Base-by-base conservation (phyloP, 1,140 invertebrate genomes). In the Oncopeltus fasciatus region DNA sequence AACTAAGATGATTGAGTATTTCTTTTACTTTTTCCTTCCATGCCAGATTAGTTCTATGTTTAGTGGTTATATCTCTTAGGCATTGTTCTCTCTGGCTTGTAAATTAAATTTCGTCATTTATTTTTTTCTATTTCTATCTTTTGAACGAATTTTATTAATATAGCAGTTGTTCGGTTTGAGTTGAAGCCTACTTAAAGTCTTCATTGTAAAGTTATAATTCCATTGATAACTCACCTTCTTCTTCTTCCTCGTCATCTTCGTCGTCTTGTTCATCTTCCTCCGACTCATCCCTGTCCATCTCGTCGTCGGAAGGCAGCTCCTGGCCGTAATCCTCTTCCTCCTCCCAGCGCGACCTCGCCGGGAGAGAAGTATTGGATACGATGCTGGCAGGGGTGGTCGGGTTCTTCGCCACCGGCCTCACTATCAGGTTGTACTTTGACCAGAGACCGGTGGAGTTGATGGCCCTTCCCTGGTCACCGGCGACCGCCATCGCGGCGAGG, bases 231-330 rank as follows among this genome's bases (percentile, higher is more conserved):
- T 67, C 64, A 16, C 65, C 61, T 31, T 67, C 64, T 58, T 68
- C 67, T 26, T 70, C 70, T 59, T 70, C 69, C 5, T 69, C 65
- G 18, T 72, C 70, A 18, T 69, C 64, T 27, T 73, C 72, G 38
- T 68, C 70, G 1, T 72, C 67, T 5, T 71, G 70, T 1, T 76
- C 57, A 60, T 70, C 73, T 16, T 68, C 66, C 56, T 72, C 69
- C 16, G 69, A 68, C 9, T 74, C 72, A 21, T 72, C 72, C 21
- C 72, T 70, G 21, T 71, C 70, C 24, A 71, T 69, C 33, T 75
- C 73, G 28, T 72, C 72, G 21, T 68, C 61, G 20, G 66, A 66
- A 18, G 64, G 64, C 29, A 70, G 70, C 43, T 71, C 71, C 27
- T 67, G 67, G 63, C 31, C 43, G 21, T 49, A 67, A 60, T 58